These are phyloP conservation scores for Leucania comma DNA, from an alignment of 2,888 invertebrate genomes.

Conservation along the genomic window DNA sequence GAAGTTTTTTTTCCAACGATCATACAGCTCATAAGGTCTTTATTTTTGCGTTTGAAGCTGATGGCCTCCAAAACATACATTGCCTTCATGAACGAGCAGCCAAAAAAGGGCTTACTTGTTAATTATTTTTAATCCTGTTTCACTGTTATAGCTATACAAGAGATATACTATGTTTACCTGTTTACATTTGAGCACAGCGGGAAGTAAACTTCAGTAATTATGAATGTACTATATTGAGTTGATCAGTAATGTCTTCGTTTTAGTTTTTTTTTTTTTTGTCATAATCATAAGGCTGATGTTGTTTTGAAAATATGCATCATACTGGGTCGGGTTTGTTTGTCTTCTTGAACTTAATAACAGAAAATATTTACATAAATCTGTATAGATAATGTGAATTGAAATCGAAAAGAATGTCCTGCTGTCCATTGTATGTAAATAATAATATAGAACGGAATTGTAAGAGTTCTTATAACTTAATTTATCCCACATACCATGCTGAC, in stretches of 20 bases:
- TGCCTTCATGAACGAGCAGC: not conserved
- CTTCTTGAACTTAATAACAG: slow-evolving; percentile 1
- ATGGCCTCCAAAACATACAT: slow-evolving; percentile 25
- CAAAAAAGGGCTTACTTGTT: slow-evolving; percentile 1
- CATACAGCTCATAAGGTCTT: not conserved
- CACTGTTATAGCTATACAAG: no score
- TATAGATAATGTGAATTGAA: not conserved
- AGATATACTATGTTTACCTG: no score
- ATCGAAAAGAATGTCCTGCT: slow-evolving; percentile 16
- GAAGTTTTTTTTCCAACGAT: slow-evolving; percentile 36
- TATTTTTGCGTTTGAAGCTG: slow-evolving; percentile 29
- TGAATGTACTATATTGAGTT: not conserved
- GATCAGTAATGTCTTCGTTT: not conserved
- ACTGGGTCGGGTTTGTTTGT: not conserved
- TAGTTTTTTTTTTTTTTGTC: not conserved
- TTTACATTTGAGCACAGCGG: not conserved
- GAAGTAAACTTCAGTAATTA: slow-evolving; percentile 19
- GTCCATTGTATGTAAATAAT: slow-evolving; percentile 5
- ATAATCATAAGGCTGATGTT: no score
- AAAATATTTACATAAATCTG: not conserved
- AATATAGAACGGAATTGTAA: not conserved
- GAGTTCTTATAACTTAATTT: not conserved
- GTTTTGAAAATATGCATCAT: not conserved
- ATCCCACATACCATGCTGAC: not conserved
- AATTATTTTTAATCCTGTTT: slow-evolving; percentile 18